Conservation (phyloP, 1,140 invertebrate species). For the Zaprionus capensis region DNA sequence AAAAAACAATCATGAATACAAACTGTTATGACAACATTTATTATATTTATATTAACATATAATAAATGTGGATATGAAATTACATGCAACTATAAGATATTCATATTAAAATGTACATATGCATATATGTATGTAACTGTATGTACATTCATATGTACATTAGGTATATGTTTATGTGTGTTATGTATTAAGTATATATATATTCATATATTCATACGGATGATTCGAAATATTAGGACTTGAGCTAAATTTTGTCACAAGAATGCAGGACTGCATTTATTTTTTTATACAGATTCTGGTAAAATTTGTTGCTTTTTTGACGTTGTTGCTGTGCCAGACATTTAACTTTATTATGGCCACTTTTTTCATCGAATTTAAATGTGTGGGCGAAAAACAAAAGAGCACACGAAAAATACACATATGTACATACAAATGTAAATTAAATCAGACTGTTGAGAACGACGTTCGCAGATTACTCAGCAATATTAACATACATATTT, state of each 20-base stretch:
- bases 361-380: constrained; percentile 29
- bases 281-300: constrained; percentile 47
- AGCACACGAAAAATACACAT: constrained; percentile 27
- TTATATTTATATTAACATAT: too few relatives aligned
- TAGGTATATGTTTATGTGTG: background rate
- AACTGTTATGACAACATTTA: background rate
- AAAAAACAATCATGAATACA: background rate
- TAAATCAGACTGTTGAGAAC: background rate
- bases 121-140: background rate
- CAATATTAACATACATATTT: constrained; percentile 1
- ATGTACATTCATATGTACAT: too few relatives aligned
- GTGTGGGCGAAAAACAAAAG: constrained; percentile 45
- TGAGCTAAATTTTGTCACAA: constrained; percentile 46
- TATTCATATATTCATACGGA: constrained; percentile 7
- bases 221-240: constrained; percentile 20
- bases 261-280: constrained; percentile 46
- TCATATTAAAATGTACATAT: background rate
- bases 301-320: constrained; percentile 36
- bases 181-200: background rate
- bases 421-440: background rate
- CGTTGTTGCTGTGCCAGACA: constrained; percentile 54
- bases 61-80: too few relatives aligned
- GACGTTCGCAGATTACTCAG: background rate
- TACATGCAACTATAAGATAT: background rate
- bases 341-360: constrained; percentile 65